phyloP scores from a whole-genome alignment of 2,113 vertebrate genomes.

The Romanogobio albipinnatus region DNA sequence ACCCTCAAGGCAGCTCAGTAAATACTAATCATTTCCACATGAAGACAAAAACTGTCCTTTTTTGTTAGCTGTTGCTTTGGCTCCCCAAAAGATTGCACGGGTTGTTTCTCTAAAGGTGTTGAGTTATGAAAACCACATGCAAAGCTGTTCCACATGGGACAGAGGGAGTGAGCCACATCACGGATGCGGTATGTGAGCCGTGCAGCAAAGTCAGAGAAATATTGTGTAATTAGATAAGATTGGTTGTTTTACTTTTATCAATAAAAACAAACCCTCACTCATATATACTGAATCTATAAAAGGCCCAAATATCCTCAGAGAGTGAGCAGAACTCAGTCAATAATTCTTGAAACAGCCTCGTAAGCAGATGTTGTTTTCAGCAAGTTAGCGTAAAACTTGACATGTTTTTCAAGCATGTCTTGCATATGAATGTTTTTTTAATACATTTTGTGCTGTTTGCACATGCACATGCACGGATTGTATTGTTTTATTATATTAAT shows the following conservation, averaged over 20 bases:
- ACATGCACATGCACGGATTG: not conserved
- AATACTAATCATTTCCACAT: conserved; percentile 36
- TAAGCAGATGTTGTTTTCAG: conserved; percentile 42
- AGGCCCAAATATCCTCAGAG: conserved; percentile 31
- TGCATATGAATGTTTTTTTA: not conserved
- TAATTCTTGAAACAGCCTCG: conserved; percentile 29
- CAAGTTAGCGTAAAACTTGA: not conserved
- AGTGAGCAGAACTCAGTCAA: conserved; percentile 21
- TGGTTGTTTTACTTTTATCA: not conserved
- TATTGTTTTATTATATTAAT: not conserved
- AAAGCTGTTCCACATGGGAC: conserved; percentile 14
- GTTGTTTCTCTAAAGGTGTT: conserved; percentile 28
- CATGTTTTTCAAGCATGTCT: not conserved
- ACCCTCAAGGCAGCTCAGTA: conserved; percentile 31
- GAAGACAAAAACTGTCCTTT: conserved; percentile 34
- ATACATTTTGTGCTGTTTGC: not conserved
- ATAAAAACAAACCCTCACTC: not conserved
- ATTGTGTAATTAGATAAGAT: not conserved
- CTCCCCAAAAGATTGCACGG: conserved; percentile 5
- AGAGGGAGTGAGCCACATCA: conserved; percentile 14
- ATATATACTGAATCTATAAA: conserved; percentile 12
- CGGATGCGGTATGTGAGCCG: not conserved
- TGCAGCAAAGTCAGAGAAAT: conserved; percentile 1
- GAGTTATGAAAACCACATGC: conserved; percentile 39
- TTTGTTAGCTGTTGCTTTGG: conserved; percentile 29